phyloP scores from a whole-genome alignment of 2,797 vertebrate genomes.

The Artibeus jamaicensis region DNA sequence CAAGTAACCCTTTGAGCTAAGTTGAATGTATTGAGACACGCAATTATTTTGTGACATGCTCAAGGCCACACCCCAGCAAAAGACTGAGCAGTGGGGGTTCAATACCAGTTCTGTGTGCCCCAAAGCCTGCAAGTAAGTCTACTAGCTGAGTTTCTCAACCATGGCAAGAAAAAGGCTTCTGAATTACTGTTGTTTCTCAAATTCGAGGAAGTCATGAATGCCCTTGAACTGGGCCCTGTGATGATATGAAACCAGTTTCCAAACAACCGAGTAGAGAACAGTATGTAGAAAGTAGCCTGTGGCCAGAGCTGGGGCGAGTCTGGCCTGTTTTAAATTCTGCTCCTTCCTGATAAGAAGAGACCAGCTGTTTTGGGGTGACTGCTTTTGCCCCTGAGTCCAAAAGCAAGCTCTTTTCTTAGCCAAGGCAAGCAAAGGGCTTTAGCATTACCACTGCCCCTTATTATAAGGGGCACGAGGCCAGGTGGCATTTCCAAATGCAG shows the following conservation, averaged over 20 bases:
- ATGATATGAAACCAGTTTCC: not conserved
- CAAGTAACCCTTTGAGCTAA: not conserved
- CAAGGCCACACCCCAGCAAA: not conserved
- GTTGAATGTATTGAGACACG: not conserved
- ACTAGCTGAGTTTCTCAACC: not conserved
- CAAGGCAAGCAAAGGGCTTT: not conserved
- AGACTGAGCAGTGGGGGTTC: not conserved
- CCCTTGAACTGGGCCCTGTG: not conserved
- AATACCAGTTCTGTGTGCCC: not conserved
- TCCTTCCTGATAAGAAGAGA: not conserved
- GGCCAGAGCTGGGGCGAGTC: not conserved
- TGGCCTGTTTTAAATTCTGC: not conserved
- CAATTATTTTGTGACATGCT: not conserved
- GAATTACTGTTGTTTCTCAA: not conserved
- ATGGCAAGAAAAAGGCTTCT: not conserved
- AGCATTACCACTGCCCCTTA: not conserved
- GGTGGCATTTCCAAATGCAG: not conserved
- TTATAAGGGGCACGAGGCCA: not conserved
- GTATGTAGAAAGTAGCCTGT: not conserved
- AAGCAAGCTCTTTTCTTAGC: not conserved
- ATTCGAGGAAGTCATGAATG: conserved; percentile 5
- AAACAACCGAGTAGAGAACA: not conserved
- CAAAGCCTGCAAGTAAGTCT: not conserved
- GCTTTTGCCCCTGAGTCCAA: not conserved
- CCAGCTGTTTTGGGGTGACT: not conserved